phyloP scores from a whole-genome alignment of 2,113 vertebrate genomes.

The Notarius lentiginosus region DNA sequence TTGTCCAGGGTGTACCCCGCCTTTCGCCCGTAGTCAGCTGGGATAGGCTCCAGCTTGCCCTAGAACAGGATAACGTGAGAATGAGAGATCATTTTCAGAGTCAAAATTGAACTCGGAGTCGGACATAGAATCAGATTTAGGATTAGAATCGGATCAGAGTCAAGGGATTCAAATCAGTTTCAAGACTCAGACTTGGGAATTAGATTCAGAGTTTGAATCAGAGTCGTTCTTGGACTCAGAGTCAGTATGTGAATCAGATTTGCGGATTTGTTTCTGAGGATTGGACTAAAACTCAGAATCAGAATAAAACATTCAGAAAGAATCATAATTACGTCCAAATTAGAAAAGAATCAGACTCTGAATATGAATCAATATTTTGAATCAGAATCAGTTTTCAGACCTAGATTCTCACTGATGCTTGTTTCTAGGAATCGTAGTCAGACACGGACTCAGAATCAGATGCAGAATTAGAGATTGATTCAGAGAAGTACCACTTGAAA shows the following conservation, averaged over 20 bases:
- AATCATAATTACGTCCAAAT: neutral
- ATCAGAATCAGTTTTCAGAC: neutral
- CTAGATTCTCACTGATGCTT: neutral
- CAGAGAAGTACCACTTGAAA: neutral
- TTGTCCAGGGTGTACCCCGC: too few relatives aligned
- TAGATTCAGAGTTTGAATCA: neutral
- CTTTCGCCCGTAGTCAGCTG: too few relatives aligned
- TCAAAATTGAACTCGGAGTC: too few relatives aligned
- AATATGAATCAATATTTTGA: neutral
- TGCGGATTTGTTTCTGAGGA: neutral
- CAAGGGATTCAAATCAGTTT: neutral
- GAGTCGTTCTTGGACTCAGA: neutral
- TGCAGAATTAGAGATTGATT: neutral
- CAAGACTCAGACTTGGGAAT: neutral
- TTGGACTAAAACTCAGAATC: neutral
- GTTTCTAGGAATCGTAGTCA: neutral
- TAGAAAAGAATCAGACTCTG: neutral
- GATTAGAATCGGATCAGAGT: neutral
- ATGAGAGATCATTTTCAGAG: neutral
- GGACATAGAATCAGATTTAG: neutral
- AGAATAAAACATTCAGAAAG: neutral
- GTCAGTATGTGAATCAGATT: neutral
- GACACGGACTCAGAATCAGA: neutral
- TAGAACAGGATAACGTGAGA: too few relatives aligned
- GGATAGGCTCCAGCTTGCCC: too few relatives aligned